Evolutionary conservation across 2,113 vertebrate species (phyloP).

Genomic region (Cairina moschata): DNA sequence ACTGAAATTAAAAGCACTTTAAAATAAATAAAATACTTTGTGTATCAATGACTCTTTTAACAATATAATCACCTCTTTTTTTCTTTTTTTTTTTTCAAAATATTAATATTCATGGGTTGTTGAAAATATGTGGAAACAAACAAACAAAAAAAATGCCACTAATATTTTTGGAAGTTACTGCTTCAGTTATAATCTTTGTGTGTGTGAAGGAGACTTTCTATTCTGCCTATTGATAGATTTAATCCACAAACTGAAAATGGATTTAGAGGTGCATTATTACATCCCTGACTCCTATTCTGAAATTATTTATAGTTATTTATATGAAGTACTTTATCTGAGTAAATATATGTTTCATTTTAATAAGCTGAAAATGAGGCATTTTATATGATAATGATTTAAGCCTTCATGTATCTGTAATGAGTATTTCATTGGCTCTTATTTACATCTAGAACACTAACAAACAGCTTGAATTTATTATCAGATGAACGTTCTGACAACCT

Average conservation of each 20-base stretch:
- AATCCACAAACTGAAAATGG: background rate
- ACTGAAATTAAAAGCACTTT: background rate
- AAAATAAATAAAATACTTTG: background rate
- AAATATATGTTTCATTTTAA: constrained; percentile 33
- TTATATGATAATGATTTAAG: constrained; percentile 48
- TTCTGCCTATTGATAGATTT: background rate
- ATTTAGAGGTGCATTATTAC: background rate
- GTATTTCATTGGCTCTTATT: background rate
- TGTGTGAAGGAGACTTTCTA: background rate
- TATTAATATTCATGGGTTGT: background rate
- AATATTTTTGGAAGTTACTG: background rate
- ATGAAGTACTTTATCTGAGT: background rate
- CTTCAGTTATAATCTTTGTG: background rate
- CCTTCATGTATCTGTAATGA: background rate
- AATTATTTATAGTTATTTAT: background rate
- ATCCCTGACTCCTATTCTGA: background rate
- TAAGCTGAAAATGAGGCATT: constrained; percentile 22
- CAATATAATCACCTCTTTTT: background rate
- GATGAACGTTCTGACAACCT: background rate
- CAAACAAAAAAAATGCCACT: background rate
- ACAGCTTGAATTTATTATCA: constrained; percentile 29
- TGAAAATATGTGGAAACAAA: background rate
- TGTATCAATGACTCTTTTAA: background rate
- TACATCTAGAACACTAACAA: background rate
- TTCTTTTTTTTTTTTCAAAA: background rate